A percentile compares a stretch with the other conserved stretches of the same genome.
phyloP scores from a whole-genome alignment of 2,888 invertebrate genomes.

The Lypha dubia region DNA sequence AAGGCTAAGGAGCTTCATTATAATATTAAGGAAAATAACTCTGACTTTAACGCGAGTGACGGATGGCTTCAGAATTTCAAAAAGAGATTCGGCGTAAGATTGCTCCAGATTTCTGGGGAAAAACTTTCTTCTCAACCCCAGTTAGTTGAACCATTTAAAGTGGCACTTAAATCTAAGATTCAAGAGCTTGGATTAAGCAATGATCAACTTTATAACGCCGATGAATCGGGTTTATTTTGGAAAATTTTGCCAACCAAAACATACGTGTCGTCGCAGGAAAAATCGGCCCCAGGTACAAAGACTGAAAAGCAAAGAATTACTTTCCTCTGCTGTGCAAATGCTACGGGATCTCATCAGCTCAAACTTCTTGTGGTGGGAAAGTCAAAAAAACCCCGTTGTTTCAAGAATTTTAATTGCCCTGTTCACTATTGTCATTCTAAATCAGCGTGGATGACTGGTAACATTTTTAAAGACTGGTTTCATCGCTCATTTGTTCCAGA shows the following conservation, averaged over 20 bases:
- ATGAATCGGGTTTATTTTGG: no score
- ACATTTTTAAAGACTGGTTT: background rate
- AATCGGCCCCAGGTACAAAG: constrained; percentile 2
- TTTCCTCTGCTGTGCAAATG: constrained; percentile 25
- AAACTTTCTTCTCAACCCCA: constrained; percentile 21
- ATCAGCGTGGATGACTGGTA: background rate
- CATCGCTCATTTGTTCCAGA: background rate
- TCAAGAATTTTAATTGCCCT: no score
- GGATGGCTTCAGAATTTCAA: constrained; percentile 16
- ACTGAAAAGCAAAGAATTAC: constrained; percentile 11
- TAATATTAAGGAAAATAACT: constrained; percentile 5
- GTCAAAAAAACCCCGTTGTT: background rate
- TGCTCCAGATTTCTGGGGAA: background rate
- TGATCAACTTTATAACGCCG: no score
- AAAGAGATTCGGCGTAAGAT: constrained; percentile 12
- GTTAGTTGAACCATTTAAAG: background rate
- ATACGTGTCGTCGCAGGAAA: background rate
- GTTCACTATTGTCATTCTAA: no score
- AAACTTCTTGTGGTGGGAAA: constrained; percentile 5
- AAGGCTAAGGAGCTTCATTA: no score
- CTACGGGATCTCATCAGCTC: constrained; percentile 5
- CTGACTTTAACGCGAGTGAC: constrained; percentile 1
- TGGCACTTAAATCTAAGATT: no score
- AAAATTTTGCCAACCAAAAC: no score
- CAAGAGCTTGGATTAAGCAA: constrained; percentile 14